phyloP scores from a whole-genome alignment of 2,797 vertebrate genomes.

The Leptodactylus fallax region DNA sequence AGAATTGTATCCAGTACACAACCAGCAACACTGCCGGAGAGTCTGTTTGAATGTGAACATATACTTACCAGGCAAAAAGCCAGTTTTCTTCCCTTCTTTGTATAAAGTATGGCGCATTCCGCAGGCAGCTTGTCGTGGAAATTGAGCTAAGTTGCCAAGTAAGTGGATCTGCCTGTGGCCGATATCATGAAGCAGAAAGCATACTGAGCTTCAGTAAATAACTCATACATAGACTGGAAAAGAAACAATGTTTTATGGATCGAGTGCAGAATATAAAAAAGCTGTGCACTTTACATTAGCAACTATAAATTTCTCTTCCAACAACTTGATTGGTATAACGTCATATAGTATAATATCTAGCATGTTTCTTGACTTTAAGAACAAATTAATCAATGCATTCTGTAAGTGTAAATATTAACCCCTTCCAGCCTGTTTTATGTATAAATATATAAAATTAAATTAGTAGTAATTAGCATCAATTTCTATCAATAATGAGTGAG shows the following conservation, averaged over 20 bases:
- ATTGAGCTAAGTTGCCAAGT: conserved; percentile 47
- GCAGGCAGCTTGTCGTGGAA: conserved; percentile 22
- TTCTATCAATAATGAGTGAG: not conserved
- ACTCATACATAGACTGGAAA: not conserved
- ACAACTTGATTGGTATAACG: not conserved
- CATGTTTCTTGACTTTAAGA: not conserved
- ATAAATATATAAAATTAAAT: not conserved
- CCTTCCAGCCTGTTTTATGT: not conserved
- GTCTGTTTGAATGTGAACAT: conserved; percentile 52
- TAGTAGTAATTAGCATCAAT: not conserved
- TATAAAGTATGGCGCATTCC: conserved; percentile 19
- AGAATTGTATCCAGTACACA: conserved; percentile 46
- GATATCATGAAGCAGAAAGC: conserved; percentile 25
- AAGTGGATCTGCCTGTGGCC: conserved; percentile 38
- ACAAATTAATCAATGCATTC: not conserved
- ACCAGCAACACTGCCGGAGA: conserved; percentile 44
- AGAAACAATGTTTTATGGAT: conserved; percentile 11
- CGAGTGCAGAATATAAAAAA: conserved; percentile 2
- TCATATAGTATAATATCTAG: not conserved
- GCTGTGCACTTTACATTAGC: not conserved
- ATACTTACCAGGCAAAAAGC: conserved; percentile 51
- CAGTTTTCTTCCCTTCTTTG: conserved; percentile 37
- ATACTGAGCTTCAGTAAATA: conserved; percentile 24
- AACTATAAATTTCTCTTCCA: conserved; percentile 8
- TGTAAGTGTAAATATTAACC: not conserved